Evolutionary conservation across 1,140 invertebrate genomes (phyloP).

Genomic region (Batillaria attramentaria): DNA sequence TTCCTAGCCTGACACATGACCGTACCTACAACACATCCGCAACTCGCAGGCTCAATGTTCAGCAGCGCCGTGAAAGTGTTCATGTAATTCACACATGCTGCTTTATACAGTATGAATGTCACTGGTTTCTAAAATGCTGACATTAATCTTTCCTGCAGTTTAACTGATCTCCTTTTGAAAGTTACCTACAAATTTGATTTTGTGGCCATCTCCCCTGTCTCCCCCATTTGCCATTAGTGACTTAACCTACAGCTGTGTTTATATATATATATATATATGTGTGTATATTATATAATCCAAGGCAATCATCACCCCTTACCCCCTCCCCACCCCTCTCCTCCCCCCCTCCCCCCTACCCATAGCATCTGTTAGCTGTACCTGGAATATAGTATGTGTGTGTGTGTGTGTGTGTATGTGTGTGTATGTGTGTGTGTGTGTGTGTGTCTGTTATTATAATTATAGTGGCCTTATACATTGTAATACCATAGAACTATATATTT

Average conservation of each 20-base stretch:
- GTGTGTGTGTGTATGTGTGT: neutral
- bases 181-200: neutral
- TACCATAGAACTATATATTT: too few relatives aligned
- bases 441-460: too few relatives aligned
- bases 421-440: neutral
- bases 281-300: too few relatives aligned
- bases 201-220: too few relatives aligned
- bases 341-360: too few relatives aligned
- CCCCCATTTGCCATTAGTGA: too few relatives aligned
- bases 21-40: constrained; percentile 51
- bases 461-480: too few relatives aligned
- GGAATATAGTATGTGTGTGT: too few relatives aligned
- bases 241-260: neutral
- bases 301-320: too few relatives aligned
- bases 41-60: neutral
- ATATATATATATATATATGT: neutral
- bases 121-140: neutral
- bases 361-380: too few relatives aligned
- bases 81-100: neutral
- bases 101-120: neutral
- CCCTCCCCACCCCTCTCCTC: too few relatives aligned
- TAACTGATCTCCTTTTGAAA: neutral
- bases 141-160: neutral
- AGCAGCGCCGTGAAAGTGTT: neutral
- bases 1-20: constrained; percentile 75